These are phyloP conservation scores for Troilus luridus DNA, from an alignment of 2,888 invertebrate genomes.

Conservation along the genomic window DNA sequence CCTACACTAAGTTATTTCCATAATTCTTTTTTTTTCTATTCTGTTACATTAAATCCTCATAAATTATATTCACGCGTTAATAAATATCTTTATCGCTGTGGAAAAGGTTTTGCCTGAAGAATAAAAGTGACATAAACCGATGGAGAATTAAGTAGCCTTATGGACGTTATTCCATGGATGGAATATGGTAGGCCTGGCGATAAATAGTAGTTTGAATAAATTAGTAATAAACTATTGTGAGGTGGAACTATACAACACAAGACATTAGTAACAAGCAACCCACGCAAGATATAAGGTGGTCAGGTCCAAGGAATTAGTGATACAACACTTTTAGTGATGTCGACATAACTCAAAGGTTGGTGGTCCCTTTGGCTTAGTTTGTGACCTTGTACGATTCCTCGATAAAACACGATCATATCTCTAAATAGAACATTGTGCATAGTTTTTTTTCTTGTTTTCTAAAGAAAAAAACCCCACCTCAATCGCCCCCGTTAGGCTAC, in stretches of 20 bases:
- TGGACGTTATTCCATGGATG: neutral
- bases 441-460: too few species aligned
- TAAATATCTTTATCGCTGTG: neutral
- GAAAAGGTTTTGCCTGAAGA: neutral
- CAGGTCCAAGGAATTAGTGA: neutral
- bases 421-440: too few species aligned
- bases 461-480: too few species aligned
- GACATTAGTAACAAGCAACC: neutral
- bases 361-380: neutral
- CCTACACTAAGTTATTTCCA: neutral
- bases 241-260: neutral
- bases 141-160: neutral
- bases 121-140: neutral
- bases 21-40: neutral
- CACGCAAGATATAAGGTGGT: neutral
- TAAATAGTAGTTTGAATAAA: constrained; percentile 25
- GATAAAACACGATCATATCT: neutral
- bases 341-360: neutral
- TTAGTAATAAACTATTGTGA: neutral
- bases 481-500: too few species aligned
- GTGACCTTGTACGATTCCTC: neutral
- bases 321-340: constrained; percentile 15
- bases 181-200: neutral
- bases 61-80: neutral
- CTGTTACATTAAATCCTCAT: neutral